These are phyloP conservation scores for Thalpophila matura DNA, from an alignment of 2,888 invertebrate species.

Conservation along the genomic window DNA sequence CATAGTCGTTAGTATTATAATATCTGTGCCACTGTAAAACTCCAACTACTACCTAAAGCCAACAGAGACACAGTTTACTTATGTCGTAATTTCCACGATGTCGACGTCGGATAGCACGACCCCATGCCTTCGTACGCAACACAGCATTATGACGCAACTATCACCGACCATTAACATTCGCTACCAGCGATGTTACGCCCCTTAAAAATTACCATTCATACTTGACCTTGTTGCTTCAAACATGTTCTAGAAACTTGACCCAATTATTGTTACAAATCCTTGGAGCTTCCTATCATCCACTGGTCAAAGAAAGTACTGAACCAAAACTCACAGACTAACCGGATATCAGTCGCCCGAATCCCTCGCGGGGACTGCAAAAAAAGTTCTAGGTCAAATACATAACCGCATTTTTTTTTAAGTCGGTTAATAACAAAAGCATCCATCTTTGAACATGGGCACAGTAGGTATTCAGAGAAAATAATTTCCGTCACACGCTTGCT, in stretches of 20 bases:
- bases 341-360: background rate
- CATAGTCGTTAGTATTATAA: too few species aligned
- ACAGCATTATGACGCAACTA: constrained; percentile 48
- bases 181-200: constrained; percentile 22
- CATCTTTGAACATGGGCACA: too few species aligned
- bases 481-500: background rate
- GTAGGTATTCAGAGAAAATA: constrained; percentile 1
- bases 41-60: background rate
- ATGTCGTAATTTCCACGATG: constrained; percentile 47
- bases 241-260: constrained; percentile 27
- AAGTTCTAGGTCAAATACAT: too few species aligned
- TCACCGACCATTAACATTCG: constrained; percentile 39
- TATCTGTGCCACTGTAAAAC: constrained; percentile 1
- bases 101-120: constrained; percentile 41
- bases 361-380: too few species aligned
- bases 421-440: too few species aligned
- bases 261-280: constrained; percentile 9
- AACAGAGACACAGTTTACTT: constrained; percentile 4
- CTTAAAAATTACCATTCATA: constrained; percentile 10
- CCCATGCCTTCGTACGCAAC: constrained; percentile 54
- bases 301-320: too few species aligned
- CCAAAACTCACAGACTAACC: too few species aligned
- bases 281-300: background rate
- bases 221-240: constrained; percentile 46
- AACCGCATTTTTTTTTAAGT: too few species aligned